These are phyloP conservation scores for Brienomyrus brachyistius DNA, from an alignment of 2,113 vertebrate species.

Conservation along the genomic window DNA sequence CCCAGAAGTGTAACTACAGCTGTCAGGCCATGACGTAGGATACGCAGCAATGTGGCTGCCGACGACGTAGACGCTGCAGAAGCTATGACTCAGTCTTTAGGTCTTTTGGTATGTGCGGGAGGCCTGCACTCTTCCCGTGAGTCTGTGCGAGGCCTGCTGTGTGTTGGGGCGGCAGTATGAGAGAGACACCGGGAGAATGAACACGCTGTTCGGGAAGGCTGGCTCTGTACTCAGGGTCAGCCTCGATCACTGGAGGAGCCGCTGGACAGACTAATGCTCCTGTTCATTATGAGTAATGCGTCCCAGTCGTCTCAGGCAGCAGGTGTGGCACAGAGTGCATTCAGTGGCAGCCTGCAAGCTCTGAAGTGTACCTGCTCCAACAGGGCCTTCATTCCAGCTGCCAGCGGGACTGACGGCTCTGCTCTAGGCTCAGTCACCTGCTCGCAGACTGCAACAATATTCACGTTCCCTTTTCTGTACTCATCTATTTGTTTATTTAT, in stretches of 20 bases:
- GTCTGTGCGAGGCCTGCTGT: not conserved
- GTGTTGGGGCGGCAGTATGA: not conserved
- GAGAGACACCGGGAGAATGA: not conserved
- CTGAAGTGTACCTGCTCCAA: not conserved
- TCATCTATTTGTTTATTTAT: not conserved
- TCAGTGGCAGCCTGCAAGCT: not conserved
- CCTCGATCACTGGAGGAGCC: not conserved
- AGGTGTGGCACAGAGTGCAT: not conserved
- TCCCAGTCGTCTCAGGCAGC: not conserved
- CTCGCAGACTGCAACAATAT: not conserved
- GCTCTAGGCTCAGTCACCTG: not conserved
- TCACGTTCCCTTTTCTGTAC: not conserved
- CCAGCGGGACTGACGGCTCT: not conserved
- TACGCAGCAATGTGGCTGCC: not conserved
- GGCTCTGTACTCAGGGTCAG: not conserved
- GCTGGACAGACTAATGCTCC: not conserved
- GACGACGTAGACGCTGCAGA: not conserved
- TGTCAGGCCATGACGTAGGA: not conserved
- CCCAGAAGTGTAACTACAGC: too few relatives aligned
- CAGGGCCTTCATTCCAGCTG: not conserved
- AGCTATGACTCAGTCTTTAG: not conserved
- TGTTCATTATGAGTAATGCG: not conserved
- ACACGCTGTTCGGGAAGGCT: not conserved
- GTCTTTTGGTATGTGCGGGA: not conserved
- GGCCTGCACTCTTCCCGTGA: not conserved